These are phyloP conservation scores for Rhopalosiphum nymphaeae DNA, from an alignment of 2,888 invertebrate genomes.

Conservation along the genomic window DNA sequence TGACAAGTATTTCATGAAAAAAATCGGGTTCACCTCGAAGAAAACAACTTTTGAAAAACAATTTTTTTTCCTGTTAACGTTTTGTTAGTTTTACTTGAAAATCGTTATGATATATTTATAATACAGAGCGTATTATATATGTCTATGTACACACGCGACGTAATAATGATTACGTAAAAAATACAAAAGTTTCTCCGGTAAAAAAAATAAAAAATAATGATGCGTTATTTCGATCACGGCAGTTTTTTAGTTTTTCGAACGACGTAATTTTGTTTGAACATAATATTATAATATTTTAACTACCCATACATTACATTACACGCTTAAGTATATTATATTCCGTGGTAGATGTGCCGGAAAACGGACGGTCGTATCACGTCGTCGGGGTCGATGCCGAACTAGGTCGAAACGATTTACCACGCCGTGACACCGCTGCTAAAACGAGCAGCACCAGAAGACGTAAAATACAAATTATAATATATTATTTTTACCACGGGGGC, in stretches of 20 bases:
- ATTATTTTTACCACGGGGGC: background rate
- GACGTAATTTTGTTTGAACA: background rate
- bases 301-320: background rate
- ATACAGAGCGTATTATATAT: background rate
- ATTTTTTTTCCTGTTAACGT: background rate
- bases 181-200: background rate
- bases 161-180: background rate
- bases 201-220: background rate
- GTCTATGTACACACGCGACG: background rate
- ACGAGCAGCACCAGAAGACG: slow-evolving; percentile 7
- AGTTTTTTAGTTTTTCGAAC: background rate
- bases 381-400: slow-evolving; percentile 30
- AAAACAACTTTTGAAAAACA: background rate
- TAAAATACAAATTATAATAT: slow-evolving; percentile 8
- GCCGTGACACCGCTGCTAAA: background rate
- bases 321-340: background rate
- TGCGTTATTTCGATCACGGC: background rate
- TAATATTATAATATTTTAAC: background rate
- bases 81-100: background rate
- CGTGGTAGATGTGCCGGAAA: background rate
- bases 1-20: background rate
- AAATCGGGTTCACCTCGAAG: background rate
- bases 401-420: slow-evolving; percentile 10
- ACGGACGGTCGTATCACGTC: background rate
- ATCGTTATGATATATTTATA: background rate